Evolutionary conservation across 2,888 invertebrate genomes (phyloP), one percentile per base, ranked within the genome.

Genomic region (Eristalinus aeneus): DNA sequence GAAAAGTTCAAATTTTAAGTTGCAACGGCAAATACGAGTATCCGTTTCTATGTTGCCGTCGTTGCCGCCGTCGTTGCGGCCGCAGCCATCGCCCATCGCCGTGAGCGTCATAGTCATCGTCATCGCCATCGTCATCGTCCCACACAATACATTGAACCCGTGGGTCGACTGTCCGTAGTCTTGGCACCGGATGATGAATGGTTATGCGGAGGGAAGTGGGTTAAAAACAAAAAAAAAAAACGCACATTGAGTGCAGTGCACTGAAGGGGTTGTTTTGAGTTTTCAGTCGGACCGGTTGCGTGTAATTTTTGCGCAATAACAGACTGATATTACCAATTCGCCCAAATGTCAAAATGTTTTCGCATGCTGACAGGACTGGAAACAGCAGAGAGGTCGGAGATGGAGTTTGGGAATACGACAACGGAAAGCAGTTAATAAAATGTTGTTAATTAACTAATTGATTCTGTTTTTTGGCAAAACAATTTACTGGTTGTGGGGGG

Each of bases 141-240:
- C 83, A 74, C 83, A 74, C 72, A 82, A 78, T 78, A 61, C 83
- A 84, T 61, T 84, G 83, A 84, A 84, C 83, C 36, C 69, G 36
- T 11, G 63, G 58, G 56, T 56, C 56, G 56, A 11, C 23, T 65
- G 46, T 72, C 46, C 56, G 32, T 16, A 61, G 53, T 12, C 58
- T 68, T 61, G 71, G 79, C 69, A 71, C 76, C 71, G n/a, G 32
- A 76, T 80, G 80, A 85, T 80, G 75, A 85, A 85, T 85, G 72
- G 75, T 27, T 68, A 80, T 76, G 72, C 75, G 46, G 71, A 85
- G 54, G 61, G 71, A 58, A 79, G 32, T 76, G 22, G 22, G 54
- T 58, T 72, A 76, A 56, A 54, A 16, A 54, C 10, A 20, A 11
- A 56, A 54, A 16, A 54, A 22, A 20, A 11, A 56, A 11, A 11